A percentile compares a stretch with the other conserved stretches of the same genome.
Evolutionary conservation across 2,888 invertebrate species (phyloP).

Genomic region (Diarsia rubi): DNA sequence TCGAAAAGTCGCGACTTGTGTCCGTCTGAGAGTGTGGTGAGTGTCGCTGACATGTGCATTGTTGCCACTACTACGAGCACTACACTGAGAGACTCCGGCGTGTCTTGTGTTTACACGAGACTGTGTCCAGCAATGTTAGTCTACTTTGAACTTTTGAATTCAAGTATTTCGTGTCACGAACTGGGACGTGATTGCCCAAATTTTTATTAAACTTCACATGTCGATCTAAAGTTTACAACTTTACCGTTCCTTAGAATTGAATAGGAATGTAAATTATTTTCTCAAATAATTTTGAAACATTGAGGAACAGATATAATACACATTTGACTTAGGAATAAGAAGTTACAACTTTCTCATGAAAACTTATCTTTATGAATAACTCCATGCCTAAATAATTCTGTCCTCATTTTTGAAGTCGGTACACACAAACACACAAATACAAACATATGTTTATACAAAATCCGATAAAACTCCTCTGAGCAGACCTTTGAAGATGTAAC

Average conservation of each 20-base stretch:
- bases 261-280: conserved; percentile 1
- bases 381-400: conserved; percentile 19
- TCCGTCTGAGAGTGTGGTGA: neutral
- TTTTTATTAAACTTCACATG: conserved; percentile 1
- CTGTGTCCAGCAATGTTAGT: neutral
- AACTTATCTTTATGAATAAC: conserved; percentile 16
- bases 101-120: neutral
- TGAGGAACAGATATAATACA: neutral
- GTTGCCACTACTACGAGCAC: neutral
- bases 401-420: conserved; percentile 19
- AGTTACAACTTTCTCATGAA: conserved; percentile 16
- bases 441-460: neutral
- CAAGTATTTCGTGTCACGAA: neutral
- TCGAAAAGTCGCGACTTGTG: neutral
- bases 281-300: conserved; percentile 3
- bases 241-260: conserved; percentile 1
- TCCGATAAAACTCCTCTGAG: conserved; percentile 14
- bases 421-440: neutral
- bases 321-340: conserved; percentile 14
- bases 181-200: no score
- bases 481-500: conserved; percentile 22
- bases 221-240: neutral
- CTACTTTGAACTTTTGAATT: neutral
- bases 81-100: no score
- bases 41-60: no score